Evolutionary conservation across 2,797 vertebrate genomes (phyloP).

Genomic region (Leptatherina wallacei): DNA sequence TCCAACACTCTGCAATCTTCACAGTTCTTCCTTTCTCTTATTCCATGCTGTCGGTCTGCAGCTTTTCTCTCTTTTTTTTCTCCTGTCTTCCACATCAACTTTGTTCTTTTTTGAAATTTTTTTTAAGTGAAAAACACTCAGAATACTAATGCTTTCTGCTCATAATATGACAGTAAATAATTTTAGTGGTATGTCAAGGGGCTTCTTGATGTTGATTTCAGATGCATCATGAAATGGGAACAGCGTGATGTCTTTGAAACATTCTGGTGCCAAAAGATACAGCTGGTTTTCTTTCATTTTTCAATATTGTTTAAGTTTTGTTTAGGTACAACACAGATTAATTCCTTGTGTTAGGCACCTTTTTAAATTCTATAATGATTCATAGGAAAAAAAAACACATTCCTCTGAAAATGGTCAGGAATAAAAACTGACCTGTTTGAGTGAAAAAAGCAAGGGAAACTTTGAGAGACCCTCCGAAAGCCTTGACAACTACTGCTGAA

Average conservation of each 20-base stretch:
- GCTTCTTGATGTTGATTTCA: constrained; percentile 14
- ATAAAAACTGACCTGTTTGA: too few species aligned
- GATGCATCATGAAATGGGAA: constrained; percentile 14
- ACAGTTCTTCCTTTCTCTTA: neutral
- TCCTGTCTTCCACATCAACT: neutral
- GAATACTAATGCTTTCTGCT: constrained; percentile 6
- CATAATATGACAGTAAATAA: constrained; percentile 14
- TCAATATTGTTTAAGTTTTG: neutral
- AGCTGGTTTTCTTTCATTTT: neutral
- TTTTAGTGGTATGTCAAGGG: constrained; percentile 16
- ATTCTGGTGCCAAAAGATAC: neutral
- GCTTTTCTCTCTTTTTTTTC: neutral
- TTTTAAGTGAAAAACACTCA: neutral
- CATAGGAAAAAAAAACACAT: too few species aligned
- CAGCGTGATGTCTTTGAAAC: neutral
- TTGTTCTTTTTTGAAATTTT: neutral
- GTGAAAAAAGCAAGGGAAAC: too few species aligned
- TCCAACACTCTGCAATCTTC: constrained; percentile 10
- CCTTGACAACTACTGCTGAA: neutral
- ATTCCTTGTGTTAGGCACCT: too few species aligned
- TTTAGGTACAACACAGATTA: neutral
- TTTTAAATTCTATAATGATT: too few species aligned
- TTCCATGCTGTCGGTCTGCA: neutral
- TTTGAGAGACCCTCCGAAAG: neutral
- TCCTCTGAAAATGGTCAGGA: too few species aligned